Base-by-base conservation (phyloP, 2,797 vertebrate species). In the Antennarius maculatus region DNA sequence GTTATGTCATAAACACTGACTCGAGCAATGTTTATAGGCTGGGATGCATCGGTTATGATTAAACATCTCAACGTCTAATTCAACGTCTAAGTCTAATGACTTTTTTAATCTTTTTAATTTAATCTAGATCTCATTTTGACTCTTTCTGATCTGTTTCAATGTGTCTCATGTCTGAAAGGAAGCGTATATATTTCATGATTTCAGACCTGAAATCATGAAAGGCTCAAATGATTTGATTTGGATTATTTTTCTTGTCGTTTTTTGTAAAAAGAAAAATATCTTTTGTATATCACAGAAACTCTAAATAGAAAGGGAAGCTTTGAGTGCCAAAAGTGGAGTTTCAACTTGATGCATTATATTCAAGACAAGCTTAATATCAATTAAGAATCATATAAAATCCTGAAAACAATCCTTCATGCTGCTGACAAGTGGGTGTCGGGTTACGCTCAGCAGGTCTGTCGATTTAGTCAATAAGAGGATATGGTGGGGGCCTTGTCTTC, bases 31-130 rank as follows among this genome's bases (percentile, higher is more conserved):
- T 49, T 28, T 51, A 56, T 52, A 15, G 69, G 71, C 84, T 85
- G 82, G 78, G 81, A 49, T 68, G 64, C 70, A 82, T 80, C 72
- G 45, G 17, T 62, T 71, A 9, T n/a, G 43, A 54, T 63, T 50
- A 42, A 50, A 47, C 37, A 27, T 37, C 50, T 9, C 50, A 55
- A 65, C 7, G 14, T 52, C 45, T 23, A 23, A 1, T 23, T 23
- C 23, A 23, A 23, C 23, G 23, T 23, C 23, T 23, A 61, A 10
- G 9, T 57, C 31, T 0, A 49, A 62, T 61, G 62, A 10, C 39
- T 55, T 37, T 42, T 54, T 29, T 50, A 1, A 28, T 49, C 7
- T 47, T 66, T 54, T 39, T 29, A 15, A 57, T 57, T 54, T 4
- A 15, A 34, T 65, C 28, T 34, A 15, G 8, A 56, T 34, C 17